Base-by-base conservation (phyloP, 2,888 invertebrate genomes). In the Lottia scabra region DNA sequence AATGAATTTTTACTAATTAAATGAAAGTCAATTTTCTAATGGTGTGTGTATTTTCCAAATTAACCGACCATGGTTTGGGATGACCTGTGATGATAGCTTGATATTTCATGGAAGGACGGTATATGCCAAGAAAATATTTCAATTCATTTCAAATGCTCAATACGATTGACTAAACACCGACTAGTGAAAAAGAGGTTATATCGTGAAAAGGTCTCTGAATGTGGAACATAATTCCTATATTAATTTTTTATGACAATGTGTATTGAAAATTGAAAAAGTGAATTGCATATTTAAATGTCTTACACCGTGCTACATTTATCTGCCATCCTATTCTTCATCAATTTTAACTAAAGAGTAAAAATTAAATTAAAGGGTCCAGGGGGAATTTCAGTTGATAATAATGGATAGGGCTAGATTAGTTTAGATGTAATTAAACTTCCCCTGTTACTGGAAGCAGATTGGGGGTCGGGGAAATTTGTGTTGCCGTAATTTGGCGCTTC, bases 401-500 rank as follows among this genome's bases (percentile, higher is more conserved):
- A 70, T 70, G 62, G 63, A 70, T 70, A 73, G 65, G 63, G 63
- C 68, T 65, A 75, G 67, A 75, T 75, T 75, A 75, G 72, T 75
- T 75, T 75, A 75, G 56, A 65, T 46, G 70, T 70, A 70, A 70
- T 70, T 70, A 70, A 65, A 66, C 45, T 46, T 65, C 65, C 66
- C 48, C 65, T 19, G 26, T 56, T 56, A 48, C 26, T 43, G 48
- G 56, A 46, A 56, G 66, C 56, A 66, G 66, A 66, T 65, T 70
- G 65, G 65, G 65, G 66, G 62, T 46, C 62, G 66, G 66, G 62
- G 70, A 45, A 62, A 66, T 65, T 66, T 44, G 62, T 65, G 65
- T 43, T 65, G 62, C 65, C 56, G 46, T 70, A 70, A 70, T 70
- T 70, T 70, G 30, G 43, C 43, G 43, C 43, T 62, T 65, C 56